Evolutionary conservation across 2,888 invertebrate species (phyloP), one percentile per base, ranked within the genome.

Genomic region (Ditula angustiorana): DNA sequence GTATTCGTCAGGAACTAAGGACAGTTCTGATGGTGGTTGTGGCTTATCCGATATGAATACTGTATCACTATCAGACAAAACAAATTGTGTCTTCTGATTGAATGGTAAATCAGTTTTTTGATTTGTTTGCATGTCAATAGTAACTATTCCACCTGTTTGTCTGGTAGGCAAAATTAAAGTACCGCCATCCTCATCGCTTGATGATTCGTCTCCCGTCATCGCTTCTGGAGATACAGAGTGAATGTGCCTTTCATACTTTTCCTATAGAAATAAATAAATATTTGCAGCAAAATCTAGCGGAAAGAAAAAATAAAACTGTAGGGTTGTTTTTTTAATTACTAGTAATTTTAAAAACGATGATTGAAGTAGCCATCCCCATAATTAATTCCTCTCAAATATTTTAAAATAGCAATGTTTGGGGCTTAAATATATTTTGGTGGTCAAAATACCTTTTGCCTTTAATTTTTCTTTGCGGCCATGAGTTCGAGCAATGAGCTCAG

Each of bases 211-310:
- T 13, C 21, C 35, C 10, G 35, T 35, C 8, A 23, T 13, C 7
- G 66, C 13, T 5, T 76, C 75, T 7, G 90, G 86, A 11, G 81
- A 83, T 4, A 90, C 80, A 13, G 84, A 85, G 13, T 78, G 78
- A 57, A 92, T 74, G 52, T 87, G 88, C 63, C 71, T 73, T 68
- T 92, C 92, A 55, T 87, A 74, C 8, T 68, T 80, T 69, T 90
- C 87, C 91, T 92, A 67, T 33, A 66, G 69, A 30, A 11, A 19
- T 16, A 56, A 13, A 5, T 30, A 28, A 13, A 10, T 5, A 16
- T n/a, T n/a, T n/a, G n/a, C n/a, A n/a, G n/a, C n/a, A n/a, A n/a
- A n/a, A n/a, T n/a, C n/a, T n/a, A n/a, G n/a, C n/a, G n/a, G n/a
- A n/a, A n/a, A n/a, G n/a, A n/a, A n/a, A n/a, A n/a, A n/a, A n/a